Conservation (phyloP, 2,113 vertebrate species). For the Clarias macrocephalus region DNA sequence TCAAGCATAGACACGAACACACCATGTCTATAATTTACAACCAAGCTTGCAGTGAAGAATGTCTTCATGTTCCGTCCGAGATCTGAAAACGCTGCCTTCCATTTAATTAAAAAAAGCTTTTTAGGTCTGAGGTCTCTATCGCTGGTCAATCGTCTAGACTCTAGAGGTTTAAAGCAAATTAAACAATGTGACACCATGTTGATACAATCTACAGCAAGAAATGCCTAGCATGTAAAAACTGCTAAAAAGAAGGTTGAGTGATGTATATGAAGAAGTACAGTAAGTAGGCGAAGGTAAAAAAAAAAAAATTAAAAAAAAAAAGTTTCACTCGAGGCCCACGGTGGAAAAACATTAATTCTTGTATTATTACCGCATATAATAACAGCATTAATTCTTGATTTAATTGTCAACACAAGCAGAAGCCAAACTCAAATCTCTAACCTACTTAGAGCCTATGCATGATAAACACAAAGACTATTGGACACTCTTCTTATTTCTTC, state of each 20-base stretch:
- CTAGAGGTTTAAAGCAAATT: not conserved
- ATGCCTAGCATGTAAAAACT: not conserved
- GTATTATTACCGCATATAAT: too few species aligned
- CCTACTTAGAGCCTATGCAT: not conserved
- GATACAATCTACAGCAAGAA: slow-evolving; percentile 16
- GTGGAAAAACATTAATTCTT: not conserved
- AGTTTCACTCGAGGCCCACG: not conserved
- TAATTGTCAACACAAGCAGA: not conserved
- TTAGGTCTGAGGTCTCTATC: not conserved
- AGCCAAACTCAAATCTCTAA: not conserved
- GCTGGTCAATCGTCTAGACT: not conserved
- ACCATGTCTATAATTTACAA: not conserved
- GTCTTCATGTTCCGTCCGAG: not conserved
- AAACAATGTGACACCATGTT: slow-evolving; percentile 24
- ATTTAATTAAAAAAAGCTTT: slow-evolving; percentile 38
- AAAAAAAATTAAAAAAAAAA: not conserved
- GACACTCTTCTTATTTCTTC: not conserved
- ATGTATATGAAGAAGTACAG: not conserved
- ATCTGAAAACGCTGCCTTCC: not conserved
- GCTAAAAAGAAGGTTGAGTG: not conserved
- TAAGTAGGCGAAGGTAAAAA: not conserved
- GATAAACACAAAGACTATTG: not conserved
- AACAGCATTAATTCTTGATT: not conserved
- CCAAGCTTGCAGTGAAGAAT: not conserved
- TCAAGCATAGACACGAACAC: not conserved